Base-by-base conservation (phyloP, 2,113 vertebrate species). In the Forbesichthys papilliferus region DNA sequence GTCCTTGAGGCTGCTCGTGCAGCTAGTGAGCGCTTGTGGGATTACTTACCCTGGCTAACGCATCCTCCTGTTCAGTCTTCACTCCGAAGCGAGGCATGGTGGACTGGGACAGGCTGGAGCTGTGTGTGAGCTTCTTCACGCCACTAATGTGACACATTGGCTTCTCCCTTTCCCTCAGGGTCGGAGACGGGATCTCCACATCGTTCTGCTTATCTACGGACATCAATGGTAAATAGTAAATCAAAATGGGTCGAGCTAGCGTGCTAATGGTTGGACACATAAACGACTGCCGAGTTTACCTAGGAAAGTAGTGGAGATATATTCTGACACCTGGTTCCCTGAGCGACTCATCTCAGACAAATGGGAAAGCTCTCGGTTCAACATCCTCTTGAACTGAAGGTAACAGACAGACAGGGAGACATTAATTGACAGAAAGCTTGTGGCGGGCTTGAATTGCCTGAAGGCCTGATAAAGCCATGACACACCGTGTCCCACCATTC, bases 271-370 rank as follows among this genome's bases (percentile, higher is more conserved):
- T 57, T 54, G 3, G 34, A 12, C 46, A 36, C 33, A 61, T 14
- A 61, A 51, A 49, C 27, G 12, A 3, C 61, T 4, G n/a, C 10
- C 3, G 59, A 27, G 36, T 60, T 73, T 84, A 95, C 94, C 96
- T 76, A 97, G 91, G 90, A 97, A 97, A 20, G 96, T 97, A 69
- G 91, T 96, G 85, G 96, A 97, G 90, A 97, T 97, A 91, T 96
- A 97, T 88, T 97, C 96, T 76, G 96, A 97, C 85, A 97, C 96
- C 89, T 97, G 95, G 89, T 97, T 97, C 80, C 96, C 96, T 63
- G 96, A 97, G 80, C 95, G 95, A 90, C 96, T 97, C 95, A 94
- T 97, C 89, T 97, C 96, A 74, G 95, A 97, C 83, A 97, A 92
- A 85, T 97, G 96, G 73, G 95, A 95, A 77, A 97, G 93, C 86